phyloP scores from a whole-genome alignment of 2,797 vertebrate species.

The Sebastes minor region DNA sequence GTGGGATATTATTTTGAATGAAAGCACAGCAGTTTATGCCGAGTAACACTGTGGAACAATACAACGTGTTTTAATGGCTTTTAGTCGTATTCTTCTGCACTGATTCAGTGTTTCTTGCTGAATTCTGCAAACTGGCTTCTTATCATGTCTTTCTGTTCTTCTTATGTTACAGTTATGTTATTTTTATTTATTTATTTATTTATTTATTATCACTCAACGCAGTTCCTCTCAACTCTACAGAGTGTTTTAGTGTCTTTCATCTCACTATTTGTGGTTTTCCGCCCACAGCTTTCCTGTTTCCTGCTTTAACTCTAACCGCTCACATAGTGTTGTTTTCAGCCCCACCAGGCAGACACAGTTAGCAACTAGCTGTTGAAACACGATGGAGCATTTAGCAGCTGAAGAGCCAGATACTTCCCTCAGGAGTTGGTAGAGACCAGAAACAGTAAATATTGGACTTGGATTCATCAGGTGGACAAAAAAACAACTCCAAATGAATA shows the following conservation, averaged over 20 bases:
- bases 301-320: background rate
- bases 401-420: background rate
- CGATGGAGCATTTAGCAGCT: background rate
- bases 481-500: background rate
- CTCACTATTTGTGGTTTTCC: background rate
- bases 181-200: background rate
- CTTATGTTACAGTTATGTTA: background rate
- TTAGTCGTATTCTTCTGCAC: background rate
- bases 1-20: constrained; percentile 18
- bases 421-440: background rate
- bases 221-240: background rate
- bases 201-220: background rate
- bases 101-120: constrained; percentile 7
- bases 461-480: background rate
- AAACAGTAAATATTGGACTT: background rate
- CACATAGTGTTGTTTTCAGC: background rate
- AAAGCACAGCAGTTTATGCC: constrained; percentile 9
- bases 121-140: background rate
- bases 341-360: background rate
- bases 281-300: background rate
- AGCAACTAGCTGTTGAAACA: background rate
- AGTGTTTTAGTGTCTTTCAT: background rate
- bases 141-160: background rate
- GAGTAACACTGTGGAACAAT: background rate
- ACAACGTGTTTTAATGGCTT: constrained; percentile 8